Conservation (phyloP, 2,113 vertebrate genomes). For the Leptobrachium leishanense region DNA sequence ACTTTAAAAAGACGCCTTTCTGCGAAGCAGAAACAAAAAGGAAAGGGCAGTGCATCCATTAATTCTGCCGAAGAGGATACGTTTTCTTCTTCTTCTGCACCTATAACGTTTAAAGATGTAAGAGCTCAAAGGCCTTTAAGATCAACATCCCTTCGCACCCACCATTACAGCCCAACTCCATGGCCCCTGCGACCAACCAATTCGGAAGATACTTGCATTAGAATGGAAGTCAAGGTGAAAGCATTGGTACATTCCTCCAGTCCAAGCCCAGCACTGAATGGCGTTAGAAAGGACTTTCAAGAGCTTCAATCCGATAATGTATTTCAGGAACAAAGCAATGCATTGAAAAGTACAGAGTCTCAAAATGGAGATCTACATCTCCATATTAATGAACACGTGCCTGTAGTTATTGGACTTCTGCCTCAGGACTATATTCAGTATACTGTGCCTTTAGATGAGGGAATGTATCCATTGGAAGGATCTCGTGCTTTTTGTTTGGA, state of each 20-base stretch:
- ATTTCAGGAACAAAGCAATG: constrained; percentile 78
- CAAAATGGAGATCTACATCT: constrained; percentile 84
- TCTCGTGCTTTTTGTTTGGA: constrained; percentile 87
- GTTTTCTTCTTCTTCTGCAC: constrained; percentile 90
- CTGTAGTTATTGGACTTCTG: constrained; percentile 92
- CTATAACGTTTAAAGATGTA: constrained; percentile 87
- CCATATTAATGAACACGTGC: constrained; percentile 91
- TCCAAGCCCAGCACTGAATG: constrained; percentile 86
- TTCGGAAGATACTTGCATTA: constrained; percentile 92
- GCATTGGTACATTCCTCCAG: constrained; percentile 91
- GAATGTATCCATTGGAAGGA: constrained; percentile 90
- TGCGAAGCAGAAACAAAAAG: constrained; percentile 92
- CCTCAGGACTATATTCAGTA: constrained; percentile 99
- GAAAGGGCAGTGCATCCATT: constrained; percentile 77
- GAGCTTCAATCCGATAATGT: constrained; percentile 83
- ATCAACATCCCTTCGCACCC: constrained; percentile 87
- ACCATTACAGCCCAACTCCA: constrained; percentile 94
- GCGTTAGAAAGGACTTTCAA: constrained; percentile 88
- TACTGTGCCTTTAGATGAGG: constrained; percentile 98
- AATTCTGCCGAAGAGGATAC: constrained; percentile 85
- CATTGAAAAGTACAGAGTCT: constrained; percentile 79
- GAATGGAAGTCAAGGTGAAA: constrained; percentile 95
- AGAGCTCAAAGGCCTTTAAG: constrained; percentile 88
- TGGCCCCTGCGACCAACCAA: constrained; percentile 91
- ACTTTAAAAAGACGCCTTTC: constrained; percentile 92